Evolutionary conservation across 2,888 invertebrate genomes (phyloP).

Genomic region (Himalopsyche tibetana): DNA sequence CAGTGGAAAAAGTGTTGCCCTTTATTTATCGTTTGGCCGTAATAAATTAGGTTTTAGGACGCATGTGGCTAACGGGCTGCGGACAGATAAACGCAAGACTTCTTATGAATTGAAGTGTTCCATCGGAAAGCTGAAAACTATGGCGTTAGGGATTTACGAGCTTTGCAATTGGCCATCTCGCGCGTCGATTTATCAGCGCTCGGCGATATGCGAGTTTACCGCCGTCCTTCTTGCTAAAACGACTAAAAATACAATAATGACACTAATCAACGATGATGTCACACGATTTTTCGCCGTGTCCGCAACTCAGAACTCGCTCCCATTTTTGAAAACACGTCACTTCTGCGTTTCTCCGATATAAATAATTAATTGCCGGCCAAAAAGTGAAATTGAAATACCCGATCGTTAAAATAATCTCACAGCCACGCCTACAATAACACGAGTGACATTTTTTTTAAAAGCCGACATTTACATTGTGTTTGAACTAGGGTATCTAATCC

Average conservation of each 20-base stretch:
- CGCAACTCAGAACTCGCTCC: background rate
- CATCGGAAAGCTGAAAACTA: too few species aligned
- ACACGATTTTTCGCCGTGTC: background rate
- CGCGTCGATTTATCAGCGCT: background rate
- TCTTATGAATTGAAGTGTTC: too few species aligned
- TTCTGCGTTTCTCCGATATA: background rate
- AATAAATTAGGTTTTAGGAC: too few species aligned
- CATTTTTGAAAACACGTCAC: background rate
- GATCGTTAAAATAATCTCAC: background rate
- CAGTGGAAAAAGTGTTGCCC: too few species aligned
- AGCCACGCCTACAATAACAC: too few species aligned
- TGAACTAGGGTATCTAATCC: too few species aligned
- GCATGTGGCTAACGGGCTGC: too few species aligned
- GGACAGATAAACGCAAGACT: too few species aligned
- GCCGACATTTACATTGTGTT: too few species aligned
- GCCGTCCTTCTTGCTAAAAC: background rate
- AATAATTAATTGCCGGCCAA: background rate
- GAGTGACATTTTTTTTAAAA: too few species aligned
- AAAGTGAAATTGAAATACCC: background rate
- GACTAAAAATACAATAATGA: constrained; percentile 16
- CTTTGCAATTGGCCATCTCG: background rate
- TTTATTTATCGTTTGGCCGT: too few species aligned
- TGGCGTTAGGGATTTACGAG: too few species aligned
- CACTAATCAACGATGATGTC: background rate
- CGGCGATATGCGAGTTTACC: background rate